Evolutionary conservation across 2,113 vertebrate species (phyloP).

Genomic region (Cygnus atratus): DNA sequence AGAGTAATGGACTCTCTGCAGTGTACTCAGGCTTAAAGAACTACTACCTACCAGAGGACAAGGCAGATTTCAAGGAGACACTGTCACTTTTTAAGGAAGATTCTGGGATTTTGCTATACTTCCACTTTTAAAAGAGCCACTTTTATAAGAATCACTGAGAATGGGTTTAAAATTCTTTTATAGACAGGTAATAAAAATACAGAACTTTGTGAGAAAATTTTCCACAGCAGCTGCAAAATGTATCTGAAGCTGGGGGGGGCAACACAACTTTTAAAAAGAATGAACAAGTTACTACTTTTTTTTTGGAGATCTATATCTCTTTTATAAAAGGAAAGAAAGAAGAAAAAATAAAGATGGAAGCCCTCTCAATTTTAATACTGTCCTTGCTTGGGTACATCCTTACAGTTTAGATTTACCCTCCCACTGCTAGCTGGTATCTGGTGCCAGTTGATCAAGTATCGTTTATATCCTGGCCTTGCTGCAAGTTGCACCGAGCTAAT

Average conservation of each 20-base stretch:
- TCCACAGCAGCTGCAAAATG: background rate
- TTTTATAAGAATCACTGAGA: background rate
- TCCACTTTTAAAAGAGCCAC: background rate
- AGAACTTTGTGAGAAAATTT: background rate
- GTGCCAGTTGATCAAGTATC: conserved; percentile 10
- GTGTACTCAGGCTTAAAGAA: background rate
- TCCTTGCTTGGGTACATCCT: conserved; percentile 29
- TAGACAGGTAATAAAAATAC: conserved; percentile 19
- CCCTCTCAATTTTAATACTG: background rate
- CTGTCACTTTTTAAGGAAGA: background rate
- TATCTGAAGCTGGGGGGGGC: background rate
- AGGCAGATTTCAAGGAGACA: conserved; percentile 31
- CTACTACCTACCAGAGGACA: background rate
- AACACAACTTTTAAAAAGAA: conserved; percentile 10
- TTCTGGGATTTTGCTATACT: background rate
- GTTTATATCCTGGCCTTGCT: conserved; percentile 17
- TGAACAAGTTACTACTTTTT: background rate
- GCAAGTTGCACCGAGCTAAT: conserved; percentile 4
- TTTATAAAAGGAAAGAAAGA: background rate
- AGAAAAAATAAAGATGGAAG: background rate
- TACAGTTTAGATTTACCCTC: background rate
- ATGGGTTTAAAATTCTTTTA: conserved; percentile 48
- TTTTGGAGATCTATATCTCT: background rate
- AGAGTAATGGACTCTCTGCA: background rate
- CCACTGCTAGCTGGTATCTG: background rate